Base-by-base conservation (phyloP, 1,140 invertebrate species). In the Temnothorax curvispinosus region DNA sequence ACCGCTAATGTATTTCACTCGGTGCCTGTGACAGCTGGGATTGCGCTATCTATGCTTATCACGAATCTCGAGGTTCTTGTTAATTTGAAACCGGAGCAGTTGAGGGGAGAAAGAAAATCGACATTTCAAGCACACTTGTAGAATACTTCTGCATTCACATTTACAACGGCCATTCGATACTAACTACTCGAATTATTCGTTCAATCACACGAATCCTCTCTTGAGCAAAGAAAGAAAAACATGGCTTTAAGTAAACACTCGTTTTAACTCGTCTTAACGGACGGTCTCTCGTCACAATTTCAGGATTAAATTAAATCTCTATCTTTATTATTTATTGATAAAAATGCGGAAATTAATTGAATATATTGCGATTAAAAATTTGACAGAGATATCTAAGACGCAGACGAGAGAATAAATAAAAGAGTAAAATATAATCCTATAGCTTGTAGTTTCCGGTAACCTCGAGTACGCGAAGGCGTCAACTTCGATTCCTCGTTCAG, bases 1-100 rank as follows among this genome's bases (percentile, higher is more conserved):
- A 92, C 87, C 67, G 88, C 90, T 91, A 89, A 88, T 90, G 87
- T 91, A 87, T 93, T 93, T 90, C 92, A 92, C 85, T 89, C 88
- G 92, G 92, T 92, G 91, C 90, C 90, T 91, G 88, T 89, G 86
- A 91, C 88, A 82, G 89, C 90, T 87, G 76, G 60, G 89, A 86
- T 90, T 27, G 27, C 81, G 81, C 74, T 67, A 84, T 85, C 67
- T 62, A 44, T 56, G 72, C 60, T 75, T 60, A 50, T 38, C 54
- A n/a, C 8, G 8, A 32, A 27, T 5, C 54, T 54, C 21, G 32
- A 67, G 64, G 13, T 82, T 21, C 15, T n/a, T 13, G 41, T 50
- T 2, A 18, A 47, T 72, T 27, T 41, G 27, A 72, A 72, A 82
- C 15, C 6, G 4, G 47, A 32, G 4, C n/a, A 13, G 38, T 6